These are phyloP conservation scores for Brienomyrus brachyistius DNA, from an alignment of 2,113 vertebrate species.

Conservation along the genomic window DNA sequence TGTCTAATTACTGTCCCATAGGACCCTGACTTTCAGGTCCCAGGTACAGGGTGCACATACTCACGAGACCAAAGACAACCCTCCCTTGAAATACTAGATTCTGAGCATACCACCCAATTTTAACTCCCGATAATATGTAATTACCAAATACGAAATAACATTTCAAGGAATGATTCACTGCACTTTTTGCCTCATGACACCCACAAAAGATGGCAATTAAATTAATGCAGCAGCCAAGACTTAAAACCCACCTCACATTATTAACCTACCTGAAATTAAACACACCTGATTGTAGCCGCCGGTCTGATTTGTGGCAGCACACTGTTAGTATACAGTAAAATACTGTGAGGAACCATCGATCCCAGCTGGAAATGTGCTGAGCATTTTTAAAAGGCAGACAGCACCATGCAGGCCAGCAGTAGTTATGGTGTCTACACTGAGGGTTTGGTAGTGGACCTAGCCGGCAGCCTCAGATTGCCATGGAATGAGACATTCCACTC, in stretches of 20 bases:
- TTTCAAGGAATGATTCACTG: neutral
- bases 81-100: neutral
- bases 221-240: neutral
- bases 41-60: no score
- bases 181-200: neutral
- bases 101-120: neutral
- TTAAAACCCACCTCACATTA: neutral
- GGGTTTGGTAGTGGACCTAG: neutral
- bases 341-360: neutral
- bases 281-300: neutral
- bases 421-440: neutral
- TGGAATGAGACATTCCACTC: no score
- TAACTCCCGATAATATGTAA: neutral
- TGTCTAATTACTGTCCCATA: neutral
- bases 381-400: no score
- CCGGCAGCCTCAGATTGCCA: neutral
- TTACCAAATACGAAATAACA: neutral
- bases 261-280: neutral
- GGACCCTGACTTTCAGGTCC: neutral
- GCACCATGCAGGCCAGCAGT: neutral
- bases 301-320: neutral
- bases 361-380: no score
- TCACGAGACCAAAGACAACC: neutral
- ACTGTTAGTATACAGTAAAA: neutral
- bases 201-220: neutral